A percentile compares a stretch with the other conserved stretches of the same genome.
Conservation (phyloP, 2,797 vertebrate genomes). For the Periparus ater region DNA sequence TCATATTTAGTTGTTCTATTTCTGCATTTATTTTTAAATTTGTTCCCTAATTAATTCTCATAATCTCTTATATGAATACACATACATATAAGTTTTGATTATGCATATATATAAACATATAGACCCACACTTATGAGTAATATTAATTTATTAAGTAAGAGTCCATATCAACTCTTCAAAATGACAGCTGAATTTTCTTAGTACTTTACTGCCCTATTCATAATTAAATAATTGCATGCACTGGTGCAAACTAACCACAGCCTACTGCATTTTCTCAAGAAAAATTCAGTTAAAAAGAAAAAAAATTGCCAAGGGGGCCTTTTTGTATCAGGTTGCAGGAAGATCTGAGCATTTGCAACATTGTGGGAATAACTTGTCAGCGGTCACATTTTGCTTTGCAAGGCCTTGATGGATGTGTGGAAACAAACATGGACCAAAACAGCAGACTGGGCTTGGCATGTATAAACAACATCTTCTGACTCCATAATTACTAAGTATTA, state of each 20-base stretch:
- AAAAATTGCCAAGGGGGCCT: not conserved
- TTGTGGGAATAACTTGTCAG: not conserved
- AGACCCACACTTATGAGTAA: not conserved
- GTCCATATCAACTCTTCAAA: not conserved
- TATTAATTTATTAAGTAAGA: not conserved
- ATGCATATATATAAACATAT: not conserved
- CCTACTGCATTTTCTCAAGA: not conserved
- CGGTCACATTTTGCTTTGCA: not conserved
- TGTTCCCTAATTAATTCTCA: not conserved
- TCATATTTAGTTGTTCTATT: not conserved
- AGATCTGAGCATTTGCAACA: not conserved
- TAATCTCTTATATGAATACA: rapidly evolving
- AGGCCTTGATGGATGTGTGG: not conserved
- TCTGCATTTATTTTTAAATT: not conserved
- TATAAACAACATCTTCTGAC: not conserved
- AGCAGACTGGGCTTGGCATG: not conserved
- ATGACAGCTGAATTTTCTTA: not conserved
- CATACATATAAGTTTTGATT: not conserved
- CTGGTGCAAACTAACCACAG: not conserved
- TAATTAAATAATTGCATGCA: not conserved
- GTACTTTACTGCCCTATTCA: not conserved
- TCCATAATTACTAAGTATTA: not conserved
- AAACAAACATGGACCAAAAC: not conserved
- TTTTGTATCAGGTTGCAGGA: not conserved
- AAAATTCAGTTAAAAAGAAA: not conserved